These are phyloP conservation scores for Drosophila nigricruria DNA, from an alignment of 2,888 invertebrate species.

Conservation along the genomic window DNA sequence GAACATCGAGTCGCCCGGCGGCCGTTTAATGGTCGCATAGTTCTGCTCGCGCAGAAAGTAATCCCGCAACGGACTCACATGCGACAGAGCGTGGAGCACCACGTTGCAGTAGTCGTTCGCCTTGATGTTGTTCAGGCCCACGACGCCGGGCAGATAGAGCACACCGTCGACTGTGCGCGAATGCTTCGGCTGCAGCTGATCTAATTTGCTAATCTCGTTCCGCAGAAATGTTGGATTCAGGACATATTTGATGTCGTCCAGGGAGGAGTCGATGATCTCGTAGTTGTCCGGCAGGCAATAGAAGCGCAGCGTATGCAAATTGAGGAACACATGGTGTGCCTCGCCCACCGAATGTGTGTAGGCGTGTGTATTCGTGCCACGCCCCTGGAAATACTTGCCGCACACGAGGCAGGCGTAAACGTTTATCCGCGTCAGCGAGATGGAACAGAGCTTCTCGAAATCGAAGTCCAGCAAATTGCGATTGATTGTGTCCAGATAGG, in stretches of 20 bases:
- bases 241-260: slow-evolving; percentile 99
- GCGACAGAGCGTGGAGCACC: slow-evolving; percentile 96
- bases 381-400: slow-evolving; percentile 98
- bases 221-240: slow-evolving; percentile 97
- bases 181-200: slow-evolving; percentile 89
- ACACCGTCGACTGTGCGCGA: slow-evolving; percentile 97
- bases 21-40: slow-evolving; percentile 94
- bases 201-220: slow-evolving; percentile 93
- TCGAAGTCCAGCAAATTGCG: slow-evolving; percentile 98
- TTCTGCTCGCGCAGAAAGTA: slow-evolving; percentile 98
- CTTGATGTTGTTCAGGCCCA: slow-evolving; percentile 99
- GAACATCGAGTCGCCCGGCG: slow-evolving; percentile 97
- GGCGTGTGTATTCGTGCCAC: slow-evolving; percentile 99
- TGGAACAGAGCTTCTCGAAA: slow-evolving; percentile 99
- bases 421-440: slow-evolving; percentile 98
- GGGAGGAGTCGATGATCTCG: slow-evolving; percentile 98
- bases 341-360: slow-evolving; percentile 99
- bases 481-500: slow-evolving; percentile 99
- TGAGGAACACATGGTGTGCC: slow-evolving; percentile 98
- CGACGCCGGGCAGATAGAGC: slow-evolving; percentile 98
- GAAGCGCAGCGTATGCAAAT: slow-evolving; percentile 97
- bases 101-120: slow-evolving; percentile 99
- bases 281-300: slow-evolving; percentile 99
- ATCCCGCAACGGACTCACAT: slow-evolving; percentile 96
- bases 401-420: slow-evolving; percentile 99